Evolutionary conservation across 2,113 vertebrate genomes (phyloP).

Genomic region (Ibidorhyncha struthersii): DNA sequence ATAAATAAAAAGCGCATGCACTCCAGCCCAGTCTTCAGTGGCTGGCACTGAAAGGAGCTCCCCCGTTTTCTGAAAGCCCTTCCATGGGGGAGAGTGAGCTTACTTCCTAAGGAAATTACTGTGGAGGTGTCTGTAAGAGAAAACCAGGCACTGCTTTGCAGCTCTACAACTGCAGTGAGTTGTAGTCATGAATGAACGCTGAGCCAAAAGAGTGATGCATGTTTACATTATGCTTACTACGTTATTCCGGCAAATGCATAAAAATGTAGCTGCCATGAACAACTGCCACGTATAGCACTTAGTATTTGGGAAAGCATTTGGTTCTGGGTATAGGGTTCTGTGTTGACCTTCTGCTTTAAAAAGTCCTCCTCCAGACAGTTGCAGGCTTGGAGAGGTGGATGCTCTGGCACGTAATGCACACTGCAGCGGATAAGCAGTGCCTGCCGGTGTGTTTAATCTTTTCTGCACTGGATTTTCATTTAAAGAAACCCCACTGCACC

Average conservation of each 20-base stretch:
- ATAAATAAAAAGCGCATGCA: neutral
- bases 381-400: neutral
- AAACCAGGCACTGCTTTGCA: constrained; percentile 63
- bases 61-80: constrained; percentile 45
- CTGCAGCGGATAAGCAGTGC: neutral
- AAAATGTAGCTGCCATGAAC: constrained; percentile 15
- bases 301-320: neutral
- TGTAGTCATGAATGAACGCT: constrained; percentile 51
- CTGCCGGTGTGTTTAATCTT: neutral
- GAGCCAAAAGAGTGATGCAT: constrained; percentile 68
- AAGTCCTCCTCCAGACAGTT: neutral
- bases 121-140: constrained; percentile 72
- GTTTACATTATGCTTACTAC: constrained; percentile 68
- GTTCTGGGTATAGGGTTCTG: neutral
- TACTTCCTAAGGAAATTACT: constrained; percentile 79
- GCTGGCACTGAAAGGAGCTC: constrained; percentile 50
- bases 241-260: constrained; percentile 43
- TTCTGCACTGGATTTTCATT: neutral
- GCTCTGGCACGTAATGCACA: neutral
- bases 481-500: neutral
- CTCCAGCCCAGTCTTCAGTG: neutral
- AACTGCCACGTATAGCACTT: constrained; percentile 10
- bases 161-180: constrained; percentile 53
- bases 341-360: neutral
- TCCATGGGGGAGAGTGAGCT: constrained; percentile 71